Base-by-base conservation (phyloP, 2,797 vertebrate species). In the Nasua narica region DNA sequence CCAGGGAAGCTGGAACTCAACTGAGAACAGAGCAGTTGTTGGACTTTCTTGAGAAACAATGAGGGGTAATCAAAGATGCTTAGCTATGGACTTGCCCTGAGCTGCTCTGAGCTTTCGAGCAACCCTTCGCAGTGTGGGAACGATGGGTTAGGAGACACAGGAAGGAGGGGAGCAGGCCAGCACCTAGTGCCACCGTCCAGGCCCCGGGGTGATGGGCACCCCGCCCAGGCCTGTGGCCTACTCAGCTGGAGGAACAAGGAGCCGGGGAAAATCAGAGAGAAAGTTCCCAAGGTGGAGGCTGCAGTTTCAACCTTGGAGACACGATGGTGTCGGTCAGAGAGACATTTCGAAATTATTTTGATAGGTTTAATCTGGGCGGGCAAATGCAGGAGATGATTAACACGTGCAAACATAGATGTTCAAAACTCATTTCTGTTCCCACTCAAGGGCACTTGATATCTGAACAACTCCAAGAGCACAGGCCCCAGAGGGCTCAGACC, bases 371-470 rank as follows among this genome's bases (percentile, higher is more conserved):
- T 23, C 14, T 43, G 56, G 27, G 21, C 2, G 7, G n/a, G 18
- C 21, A 83, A 81, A 87, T 18, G 29, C 46, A 87, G 12, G 62
- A 88, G 86, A 54, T 25, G 23, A 91, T 89, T 62, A 70, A 40
- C 60, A 84, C 27, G 27, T 9, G 23, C 46, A 82, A 14, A 56
- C 5, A 67, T 0, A 40, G 52, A 60, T 27, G 48, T 4, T 69
- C 37, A 77, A 96, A 87, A 60, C 16, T 90, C 72, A 87, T 67
- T 84, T 87, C 19, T 85, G n/a, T 77, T 21, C 65, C n/a, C 48
- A 35, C 13, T 90, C 56, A 46, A 77, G 69, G 46, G 48, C 40
- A 92, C 25, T 52, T 84, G 23, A 11, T 40, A 40, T 15, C 76
- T 87, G 29, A 77, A 32, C 69, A 65, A 56, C 40, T 43, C n/a